These are phyloP conservation scores for Dendrocincla tyrannina DNA, from an alignment of 2,797 vertebrate species.

Conservation along the genomic window DNA sequence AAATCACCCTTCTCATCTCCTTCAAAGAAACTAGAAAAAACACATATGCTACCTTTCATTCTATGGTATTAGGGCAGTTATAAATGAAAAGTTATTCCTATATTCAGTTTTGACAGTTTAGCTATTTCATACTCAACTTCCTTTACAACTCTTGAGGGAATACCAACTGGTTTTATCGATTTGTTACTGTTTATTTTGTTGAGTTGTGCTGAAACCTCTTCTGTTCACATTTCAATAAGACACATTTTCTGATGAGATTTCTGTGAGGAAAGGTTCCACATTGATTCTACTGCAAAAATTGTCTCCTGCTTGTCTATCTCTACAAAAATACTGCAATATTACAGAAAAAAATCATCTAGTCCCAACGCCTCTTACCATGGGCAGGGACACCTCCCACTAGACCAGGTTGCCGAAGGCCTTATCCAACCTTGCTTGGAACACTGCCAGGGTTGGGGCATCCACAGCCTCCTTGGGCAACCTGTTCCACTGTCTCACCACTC, in stretches of 20 bases:
- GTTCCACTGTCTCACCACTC: too few species aligned
- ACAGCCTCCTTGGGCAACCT: neutral
- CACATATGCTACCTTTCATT: neutral
- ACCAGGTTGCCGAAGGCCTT: neutral
- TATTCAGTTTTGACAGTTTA: neutral
- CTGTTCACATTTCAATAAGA: neutral
- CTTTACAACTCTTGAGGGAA: neutral
- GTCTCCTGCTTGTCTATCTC: accelerated
- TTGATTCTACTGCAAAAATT: neutral
- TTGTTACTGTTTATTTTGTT: neutral
- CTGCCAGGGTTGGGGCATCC: neutral
- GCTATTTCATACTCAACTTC: neutral
- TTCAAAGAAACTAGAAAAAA: neutral
- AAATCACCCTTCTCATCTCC: neutral
- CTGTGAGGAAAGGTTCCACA: neutral
- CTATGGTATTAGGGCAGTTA: neutral
- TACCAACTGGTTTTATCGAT: neutral
- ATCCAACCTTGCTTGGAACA: neutral
- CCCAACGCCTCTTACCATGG: neutral
- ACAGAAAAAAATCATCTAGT: neutral
- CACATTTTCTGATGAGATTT: neutral
- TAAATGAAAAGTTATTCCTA: neutral
- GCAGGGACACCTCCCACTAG: neutral
- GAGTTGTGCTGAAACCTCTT: neutral
- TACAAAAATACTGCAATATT: neutral